These are phyloP conservation scores for Agrotis exclamationis DNA, from an alignment of 2,888 invertebrate species.

Conservation along the genomic window DNA sequence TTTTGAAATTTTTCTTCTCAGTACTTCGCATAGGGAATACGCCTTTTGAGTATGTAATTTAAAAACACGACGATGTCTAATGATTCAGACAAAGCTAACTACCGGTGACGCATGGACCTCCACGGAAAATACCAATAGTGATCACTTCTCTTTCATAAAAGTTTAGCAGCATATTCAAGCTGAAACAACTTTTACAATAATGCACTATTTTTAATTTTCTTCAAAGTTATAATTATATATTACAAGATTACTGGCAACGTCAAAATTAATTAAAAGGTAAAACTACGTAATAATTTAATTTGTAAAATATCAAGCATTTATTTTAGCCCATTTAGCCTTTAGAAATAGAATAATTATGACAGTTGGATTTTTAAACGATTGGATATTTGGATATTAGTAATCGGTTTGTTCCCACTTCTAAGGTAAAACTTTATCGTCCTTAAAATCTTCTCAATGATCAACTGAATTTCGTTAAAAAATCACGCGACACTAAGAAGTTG, in stretches of 20 bases:
- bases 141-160: slow-evolving; percentile 19
- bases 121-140: slow-evolving; percentile 21
- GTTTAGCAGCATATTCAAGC: background rate
- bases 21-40: background rate
- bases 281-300: too few species aligned
- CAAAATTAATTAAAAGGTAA: too few species aligned
- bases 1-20: too few species aligned
- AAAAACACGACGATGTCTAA: slow-evolving; percentile 14
- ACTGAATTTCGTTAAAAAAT: background rate
- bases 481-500: background rate
- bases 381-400: too few species aligned
- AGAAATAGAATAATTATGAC: too few species aligned
- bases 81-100: slow-evolving; percentile 46
- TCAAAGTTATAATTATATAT: background rate
- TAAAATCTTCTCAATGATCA: background rate
- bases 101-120: slow-evolving; percentile 44
- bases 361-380: too few species aligned
- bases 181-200: background rate
- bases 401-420: too few species aligned
- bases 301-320: background rate
- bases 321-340: too few species aligned
- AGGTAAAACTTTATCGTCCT: too few species aligned
- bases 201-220: background rate
- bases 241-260: background rate
- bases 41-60: slow-evolving; percentile 22